phyloP scores from a whole-genome alignment of 2,888 invertebrate genomes.

The Tolmerus cingulatus region DNA sequence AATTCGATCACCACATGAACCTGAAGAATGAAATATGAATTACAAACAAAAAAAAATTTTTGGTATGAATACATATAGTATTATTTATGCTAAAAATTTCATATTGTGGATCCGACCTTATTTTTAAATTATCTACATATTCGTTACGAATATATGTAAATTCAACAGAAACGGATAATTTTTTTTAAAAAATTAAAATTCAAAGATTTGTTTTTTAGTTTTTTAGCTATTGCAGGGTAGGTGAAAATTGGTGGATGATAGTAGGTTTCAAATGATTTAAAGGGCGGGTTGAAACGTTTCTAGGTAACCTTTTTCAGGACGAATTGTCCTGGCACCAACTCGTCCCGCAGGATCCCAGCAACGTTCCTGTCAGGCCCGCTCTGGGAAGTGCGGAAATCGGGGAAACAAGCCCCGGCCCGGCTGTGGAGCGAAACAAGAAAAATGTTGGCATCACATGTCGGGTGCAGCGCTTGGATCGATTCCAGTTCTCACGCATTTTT shows the following conservation, averaged over 20 bases:
- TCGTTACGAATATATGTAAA: too few species aligned
- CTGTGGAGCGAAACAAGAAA: conserved; percentile 26
- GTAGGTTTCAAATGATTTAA: neutral
- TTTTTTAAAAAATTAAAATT: too few species aligned
- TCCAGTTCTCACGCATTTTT: conserved; percentile 48
- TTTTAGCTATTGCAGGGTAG: neutral
- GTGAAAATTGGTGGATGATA: neutral
- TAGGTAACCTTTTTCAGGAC: neutral
- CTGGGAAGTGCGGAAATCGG: neutral
- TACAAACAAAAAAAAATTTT: too few species aligned
- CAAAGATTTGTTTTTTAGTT: neutral
- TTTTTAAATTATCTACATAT: too few species aligned
- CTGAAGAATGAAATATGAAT: too few species aligned
- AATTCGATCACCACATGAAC: too few species aligned
- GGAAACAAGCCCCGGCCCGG: conserved; percentile 5
- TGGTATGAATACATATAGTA: too few species aligned
- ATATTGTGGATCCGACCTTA: too few species aligned
- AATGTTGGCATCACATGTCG: conserved; percentile 41
- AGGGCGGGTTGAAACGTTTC: neutral
- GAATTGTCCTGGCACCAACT: neutral
- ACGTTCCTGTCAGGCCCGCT: neutral
- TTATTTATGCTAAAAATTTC: too few species aligned
- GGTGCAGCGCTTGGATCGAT: conserved; percentile 41
- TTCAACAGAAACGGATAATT: too few species aligned
- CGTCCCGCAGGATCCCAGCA: neutral